A percentile compares a stretch with the other conserved stretches of the same genome.
phyloP scores from a whole-genome alignment of 1,140 invertebrate species.

The Tyrophagus putrescentiae region DNA sequence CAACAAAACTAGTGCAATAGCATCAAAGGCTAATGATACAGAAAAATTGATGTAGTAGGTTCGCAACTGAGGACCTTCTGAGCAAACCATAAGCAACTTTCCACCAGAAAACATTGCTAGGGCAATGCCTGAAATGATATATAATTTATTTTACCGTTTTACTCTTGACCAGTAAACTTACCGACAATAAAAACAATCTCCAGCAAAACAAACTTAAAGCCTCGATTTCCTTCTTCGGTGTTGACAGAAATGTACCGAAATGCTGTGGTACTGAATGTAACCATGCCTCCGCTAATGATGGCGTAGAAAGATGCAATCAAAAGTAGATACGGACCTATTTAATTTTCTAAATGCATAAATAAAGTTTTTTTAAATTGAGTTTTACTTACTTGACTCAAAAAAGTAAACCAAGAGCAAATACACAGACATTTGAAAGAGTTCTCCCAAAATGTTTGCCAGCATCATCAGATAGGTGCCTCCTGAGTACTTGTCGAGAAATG shows the following conservation, averaged over 20 bases:
- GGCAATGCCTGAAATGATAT: background rate
- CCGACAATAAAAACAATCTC: background rate
- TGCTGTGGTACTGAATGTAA: background rate
- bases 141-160: too few relatives aligned
- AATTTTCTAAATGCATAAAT: background rate
- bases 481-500: too few relatives aligned
- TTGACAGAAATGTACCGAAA: background rate
- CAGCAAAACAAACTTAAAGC: background rate
- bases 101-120: background rate
- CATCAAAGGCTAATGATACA: background rate
- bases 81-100: background rate
- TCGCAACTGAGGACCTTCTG: background rate
- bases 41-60: background rate
- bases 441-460: too few relatives aligned
- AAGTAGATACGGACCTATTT: background rate
- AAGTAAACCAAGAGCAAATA: background rate
- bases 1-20: background rate
- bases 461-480: too few relatives aligned
- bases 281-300: background rate
- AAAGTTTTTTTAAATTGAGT: background rate
- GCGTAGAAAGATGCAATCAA: background rate
- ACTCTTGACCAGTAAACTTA: too few relatives aligned
- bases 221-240: background rate
- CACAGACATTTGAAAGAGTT: too few relatives aligned
- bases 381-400: background rate